These are phyloP conservation scores for Parnassius mnemosyne DNA, from an alignment of 2,888 invertebrate species.

Conservation along the genomic window DNA sequence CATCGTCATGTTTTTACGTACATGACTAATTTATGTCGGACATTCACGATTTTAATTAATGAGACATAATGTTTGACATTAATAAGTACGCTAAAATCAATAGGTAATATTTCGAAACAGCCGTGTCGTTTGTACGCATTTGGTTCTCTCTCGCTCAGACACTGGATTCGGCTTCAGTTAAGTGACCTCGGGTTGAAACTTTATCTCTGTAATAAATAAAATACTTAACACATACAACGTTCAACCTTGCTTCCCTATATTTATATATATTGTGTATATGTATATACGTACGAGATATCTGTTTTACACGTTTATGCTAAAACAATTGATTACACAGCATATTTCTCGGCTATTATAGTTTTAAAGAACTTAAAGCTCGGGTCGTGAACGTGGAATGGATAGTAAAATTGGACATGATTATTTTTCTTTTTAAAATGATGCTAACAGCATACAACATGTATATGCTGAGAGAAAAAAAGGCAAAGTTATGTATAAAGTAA, in stretches of 20 bases:
- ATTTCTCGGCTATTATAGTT: no score
- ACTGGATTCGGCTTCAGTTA: slow-evolving; percentile 16
- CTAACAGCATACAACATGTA: no score
- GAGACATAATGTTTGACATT: slow-evolving; percentile 23
- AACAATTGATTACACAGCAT: no score
- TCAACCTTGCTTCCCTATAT: neutral
- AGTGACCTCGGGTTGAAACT: slow-evolving; percentile 19
- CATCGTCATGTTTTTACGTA: slow-evolving; percentile 16
- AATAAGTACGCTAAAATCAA: slow-evolving; percentile 25
- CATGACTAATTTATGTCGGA: slow-evolving; percentile 22
- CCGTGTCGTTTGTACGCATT: slow-evolving; percentile 10
- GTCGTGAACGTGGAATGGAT: no score
- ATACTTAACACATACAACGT: slow-evolving; percentile 16
- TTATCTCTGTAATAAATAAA: slow-evolving; percentile 18
- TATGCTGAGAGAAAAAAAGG: no score
- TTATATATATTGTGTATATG: no score
- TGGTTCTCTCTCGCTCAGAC: slow-evolving; percentile 10
- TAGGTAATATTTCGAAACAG: slow-evolving; percentile 23
- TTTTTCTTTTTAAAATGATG: no score
- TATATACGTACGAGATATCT: no score
- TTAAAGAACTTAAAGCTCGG: no score
- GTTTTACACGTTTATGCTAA: no score
- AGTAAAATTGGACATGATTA: no score
- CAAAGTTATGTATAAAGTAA: no score
- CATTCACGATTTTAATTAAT: slow-evolving; percentile 24